These are phyloP conservation scores for Heteropelma amictum DNA, from an alignment of 2,888 invertebrate genomes.

Conservation along the genomic window DNA sequence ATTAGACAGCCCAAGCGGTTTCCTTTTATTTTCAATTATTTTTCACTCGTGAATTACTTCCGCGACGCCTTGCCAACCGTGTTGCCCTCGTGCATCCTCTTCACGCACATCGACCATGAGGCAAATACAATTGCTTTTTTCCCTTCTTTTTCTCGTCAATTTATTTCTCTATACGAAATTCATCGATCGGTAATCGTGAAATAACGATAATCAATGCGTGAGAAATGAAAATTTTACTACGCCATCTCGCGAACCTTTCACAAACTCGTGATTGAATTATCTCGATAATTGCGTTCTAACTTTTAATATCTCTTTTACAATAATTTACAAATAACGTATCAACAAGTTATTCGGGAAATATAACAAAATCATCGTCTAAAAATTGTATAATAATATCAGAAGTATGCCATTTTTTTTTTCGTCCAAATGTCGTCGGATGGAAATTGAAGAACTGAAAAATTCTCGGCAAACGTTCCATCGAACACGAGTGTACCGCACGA, in stretches of 20 bases:
- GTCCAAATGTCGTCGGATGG: slow-evolving; percentile 15
- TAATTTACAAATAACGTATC: slow-evolving; percentile 24
- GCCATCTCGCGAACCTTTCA: not conserved
- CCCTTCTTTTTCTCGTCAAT: too few relatives aligned
- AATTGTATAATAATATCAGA: too few relatives aligned
- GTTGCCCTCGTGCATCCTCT: slow-evolving; percentile 46
- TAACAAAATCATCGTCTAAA: too few relatives aligned
- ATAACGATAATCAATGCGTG: slow-evolving; percentile 1
- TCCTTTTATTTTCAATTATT: slow-evolving; percentile 29
- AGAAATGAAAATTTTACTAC: slow-evolving; percentile 8
- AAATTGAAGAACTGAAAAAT: slow-evolving; percentile 47
- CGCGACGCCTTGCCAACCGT: slow-evolving; percentile 45
- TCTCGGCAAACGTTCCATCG: slow-evolving; percentile 66
- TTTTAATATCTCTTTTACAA: not conserved
- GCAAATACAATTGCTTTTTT: too few relatives aligned
- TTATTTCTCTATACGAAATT: too few relatives aligned
- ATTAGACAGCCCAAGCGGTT: slow-evolving; percentile 56
- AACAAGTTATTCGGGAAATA: too few relatives aligned
- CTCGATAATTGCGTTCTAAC: not conserved
- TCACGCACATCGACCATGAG: slow-evolving; percentile 22
- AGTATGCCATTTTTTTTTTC: slow-evolving; percentile 16
- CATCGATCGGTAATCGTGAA: slow-evolving; percentile 28
- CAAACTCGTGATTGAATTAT: not conserved
- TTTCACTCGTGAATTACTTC: slow-evolving; percentile 26
- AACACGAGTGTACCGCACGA: slow-evolving; percentile 68